Evolutionary conservation across 2,888 invertebrate genomes (phyloP).

Genomic region (Catocala fraxini): DNA sequence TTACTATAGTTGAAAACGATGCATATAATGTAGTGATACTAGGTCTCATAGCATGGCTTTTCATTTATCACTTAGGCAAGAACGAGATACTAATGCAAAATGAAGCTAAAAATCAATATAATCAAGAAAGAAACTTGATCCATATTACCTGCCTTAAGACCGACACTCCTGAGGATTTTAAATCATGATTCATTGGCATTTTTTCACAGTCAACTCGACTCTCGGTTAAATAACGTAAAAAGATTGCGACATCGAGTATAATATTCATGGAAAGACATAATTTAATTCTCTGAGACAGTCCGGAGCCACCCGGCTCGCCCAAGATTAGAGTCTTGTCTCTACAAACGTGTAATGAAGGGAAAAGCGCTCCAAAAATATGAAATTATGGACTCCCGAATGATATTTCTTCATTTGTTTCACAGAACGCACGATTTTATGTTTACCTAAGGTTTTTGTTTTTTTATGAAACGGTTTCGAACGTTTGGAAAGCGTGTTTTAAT

Average conservation of each 20-base stretch:
- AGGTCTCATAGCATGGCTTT: no score
- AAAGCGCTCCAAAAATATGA: conserved; percentile 75
- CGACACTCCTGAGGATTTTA: conserved; percentile 46
- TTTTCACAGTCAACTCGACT: conserved; percentile 62
- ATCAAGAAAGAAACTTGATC: conserved; percentile 32
- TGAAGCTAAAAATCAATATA: conserved; percentile 3
- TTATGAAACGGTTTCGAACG: conserved; percentile 27
- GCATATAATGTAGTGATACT: no score
- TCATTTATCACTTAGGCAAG: no score
- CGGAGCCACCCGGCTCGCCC: conserved; percentile 59
- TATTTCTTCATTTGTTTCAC: conserved; percentile 65
- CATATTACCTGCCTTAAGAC: conserved; percentile 32
- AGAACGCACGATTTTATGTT: conserved; percentile 41
- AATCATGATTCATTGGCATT: conserved; percentile 69
- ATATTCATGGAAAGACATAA: conserved; percentile 86
- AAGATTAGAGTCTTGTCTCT: conserved; percentile 79
- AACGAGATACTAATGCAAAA: not conserved
- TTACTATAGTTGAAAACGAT: no score
- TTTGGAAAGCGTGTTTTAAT: conserved; percentile 34
- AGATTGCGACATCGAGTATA: conserved; percentile 79
- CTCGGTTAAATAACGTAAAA: conserved; percentile 71
- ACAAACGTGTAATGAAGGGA: conserved; percentile 77
- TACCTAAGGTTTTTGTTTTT: conserved; percentile 35
- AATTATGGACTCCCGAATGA: conserved; percentile 73
- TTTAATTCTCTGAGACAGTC: conserved; percentile 80